Evolutionary conservation across 64 coral and sea anemone genomes (phyloP).

Genomic region (Dendrophyllia cribrosa): DNA sequence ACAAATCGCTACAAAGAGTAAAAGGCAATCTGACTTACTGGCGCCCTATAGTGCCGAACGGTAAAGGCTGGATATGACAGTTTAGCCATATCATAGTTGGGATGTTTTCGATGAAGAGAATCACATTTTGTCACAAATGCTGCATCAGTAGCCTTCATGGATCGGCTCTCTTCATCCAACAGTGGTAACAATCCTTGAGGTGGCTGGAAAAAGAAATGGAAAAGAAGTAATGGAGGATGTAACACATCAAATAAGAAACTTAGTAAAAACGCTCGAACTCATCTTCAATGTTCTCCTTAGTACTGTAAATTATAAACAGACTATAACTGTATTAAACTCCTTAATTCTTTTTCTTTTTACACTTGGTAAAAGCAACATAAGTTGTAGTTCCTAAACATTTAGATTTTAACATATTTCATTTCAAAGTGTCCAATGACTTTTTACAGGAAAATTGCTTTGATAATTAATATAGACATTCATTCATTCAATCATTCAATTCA

Average conservation of each 20-base stretch:
- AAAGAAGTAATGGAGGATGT: background rate
- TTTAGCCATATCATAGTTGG: constrained; percentile 29
- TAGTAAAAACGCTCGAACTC: background rate
- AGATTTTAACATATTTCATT: too few relatives aligned
- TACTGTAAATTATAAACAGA: too few relatives aligned
- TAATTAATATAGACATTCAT: too few relatives aligned
- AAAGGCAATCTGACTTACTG: constrained; percentile 13
- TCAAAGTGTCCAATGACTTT: too few relatives aligned
- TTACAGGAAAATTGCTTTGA: too few relatives aligned
- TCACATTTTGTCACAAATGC: constrained; percentile 70
- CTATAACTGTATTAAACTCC: too few relatives aligned
- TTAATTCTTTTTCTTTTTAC: too few relatives aligned
- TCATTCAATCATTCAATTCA: too few relatives aligned
- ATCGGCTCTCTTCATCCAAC: constrained; percentile 50
- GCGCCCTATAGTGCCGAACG: constrained; percentile 64
- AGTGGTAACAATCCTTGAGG: constrained; percentile 63
- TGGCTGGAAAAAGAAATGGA: constrained; percentile 23
- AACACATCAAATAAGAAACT: background rate
- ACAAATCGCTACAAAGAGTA: too few relatives aligned
- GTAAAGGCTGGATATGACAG: constrained; percentile 50
- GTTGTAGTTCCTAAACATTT: too few relatives aligned
- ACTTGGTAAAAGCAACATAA: too few relatives aligned
- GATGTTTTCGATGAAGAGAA: constrained; percentile 46
- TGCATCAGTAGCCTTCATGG: constrained; percentile 18
- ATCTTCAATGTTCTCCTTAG: too few relatives aligned